These are phyloP conservation scores for Myotis vivesi DNA, from an alignment of 2,797 vertebrate genomes.

Conservation along the genomic window DNA sequence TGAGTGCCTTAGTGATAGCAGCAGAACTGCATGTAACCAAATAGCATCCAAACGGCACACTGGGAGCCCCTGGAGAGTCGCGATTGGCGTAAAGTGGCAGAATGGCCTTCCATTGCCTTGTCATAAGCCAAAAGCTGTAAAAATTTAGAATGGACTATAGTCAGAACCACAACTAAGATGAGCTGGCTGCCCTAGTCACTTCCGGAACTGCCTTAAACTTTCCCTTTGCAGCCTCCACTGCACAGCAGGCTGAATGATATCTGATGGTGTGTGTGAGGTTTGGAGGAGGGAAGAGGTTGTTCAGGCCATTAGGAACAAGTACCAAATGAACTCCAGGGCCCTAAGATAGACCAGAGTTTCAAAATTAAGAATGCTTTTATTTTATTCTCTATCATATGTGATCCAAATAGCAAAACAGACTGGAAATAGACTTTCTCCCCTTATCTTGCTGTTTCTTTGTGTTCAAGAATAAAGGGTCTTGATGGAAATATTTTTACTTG, in stretches of 20 bases:
- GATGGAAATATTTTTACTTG: constrained; percentile 6
- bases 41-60: background rate
- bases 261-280: background rate
- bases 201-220: background rate
- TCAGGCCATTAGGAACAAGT: background rate
- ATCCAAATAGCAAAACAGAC: background rate
- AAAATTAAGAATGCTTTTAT: background rate
- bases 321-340: background rate
- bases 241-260: background rate
- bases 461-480: constrained; percentile 2
- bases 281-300: background rate
- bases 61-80: background rate
- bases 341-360: background rate
- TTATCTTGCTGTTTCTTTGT: constrained; percentile 3
- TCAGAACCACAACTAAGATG: background rate
- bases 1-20: background rate
- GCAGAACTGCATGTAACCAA: background rate
- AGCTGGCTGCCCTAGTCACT: background rate
- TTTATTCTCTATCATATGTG: background rate
- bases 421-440: background rate
- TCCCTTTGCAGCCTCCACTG: background rate
- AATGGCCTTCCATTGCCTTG: background rate
- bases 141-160: background rate
- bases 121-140: background rate
- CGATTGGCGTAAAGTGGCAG: background rate